Conservation (phyloP, 2,888 invertebrate species). For the Drosophila engyochracea region DNA sequence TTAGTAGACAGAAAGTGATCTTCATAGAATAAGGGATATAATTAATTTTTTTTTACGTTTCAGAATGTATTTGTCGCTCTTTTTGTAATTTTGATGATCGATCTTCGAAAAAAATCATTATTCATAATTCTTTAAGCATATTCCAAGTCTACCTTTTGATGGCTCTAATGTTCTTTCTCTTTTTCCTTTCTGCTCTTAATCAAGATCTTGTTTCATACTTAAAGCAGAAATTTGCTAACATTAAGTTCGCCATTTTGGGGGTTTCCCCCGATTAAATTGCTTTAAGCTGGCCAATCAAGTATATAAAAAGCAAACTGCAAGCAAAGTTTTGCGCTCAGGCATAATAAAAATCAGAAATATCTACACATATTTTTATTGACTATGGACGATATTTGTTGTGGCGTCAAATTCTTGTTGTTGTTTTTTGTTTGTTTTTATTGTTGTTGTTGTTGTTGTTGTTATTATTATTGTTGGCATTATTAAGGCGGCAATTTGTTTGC, state of each 20-base stretch:
- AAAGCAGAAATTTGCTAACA: not conserved
- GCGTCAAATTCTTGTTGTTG: conserved; percentile 3
- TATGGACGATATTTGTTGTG: conserved; percentile 36
- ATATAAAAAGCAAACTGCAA: conserved; percentile 6
- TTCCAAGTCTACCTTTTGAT: not conserved
- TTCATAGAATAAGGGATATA: not conserved
- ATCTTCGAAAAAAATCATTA: not conserved
- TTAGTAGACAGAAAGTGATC: not conserved
- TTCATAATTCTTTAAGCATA: not conserved
- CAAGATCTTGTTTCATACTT: not conserved
- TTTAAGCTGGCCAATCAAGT: not conserved
- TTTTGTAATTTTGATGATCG: not conserved
- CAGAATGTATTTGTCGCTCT: not conserved
- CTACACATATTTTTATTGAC: conserved; percentile 45
- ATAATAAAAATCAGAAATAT: conserved; percentile 45
- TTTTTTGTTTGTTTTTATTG: not conserved
- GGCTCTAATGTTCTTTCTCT: not conserved
- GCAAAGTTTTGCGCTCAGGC: conserved; percentile 28
- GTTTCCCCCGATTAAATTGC: not conserved
- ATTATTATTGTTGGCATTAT: conserved; percentile 69
- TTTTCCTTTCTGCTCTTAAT: not conserved
- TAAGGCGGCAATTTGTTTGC: conserved; percentile 71
- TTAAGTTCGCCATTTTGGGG: not conserved
- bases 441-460: conserved; percentile 8
- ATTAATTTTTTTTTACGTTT: not conserved